A percentile compares a stretch with the other conserved stretches of the same genome.
Conservation (phyloP, 2,888 invertebrate genomes). For the Lamellibrachia satsuma region DNA sequence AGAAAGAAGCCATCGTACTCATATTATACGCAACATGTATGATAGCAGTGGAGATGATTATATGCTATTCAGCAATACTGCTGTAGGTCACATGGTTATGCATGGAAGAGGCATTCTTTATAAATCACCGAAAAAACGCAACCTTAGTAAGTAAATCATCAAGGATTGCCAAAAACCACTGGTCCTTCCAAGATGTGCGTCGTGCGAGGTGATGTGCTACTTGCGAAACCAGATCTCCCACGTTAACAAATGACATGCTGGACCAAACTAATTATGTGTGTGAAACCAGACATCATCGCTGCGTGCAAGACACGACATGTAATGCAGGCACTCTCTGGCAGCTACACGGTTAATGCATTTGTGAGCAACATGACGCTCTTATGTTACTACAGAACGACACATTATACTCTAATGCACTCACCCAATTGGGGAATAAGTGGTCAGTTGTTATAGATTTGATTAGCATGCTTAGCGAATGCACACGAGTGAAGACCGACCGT, state of each 20-base stretch:
- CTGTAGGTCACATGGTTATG: no score
- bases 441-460: neutral
- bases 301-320: neutral
- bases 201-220: no score
- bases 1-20: no score
- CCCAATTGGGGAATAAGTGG: neutral
- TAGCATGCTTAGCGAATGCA: neutral
- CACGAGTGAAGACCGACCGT: neutral
- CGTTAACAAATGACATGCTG: neutral
- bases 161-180: no score
- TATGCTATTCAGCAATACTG: no score
- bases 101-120: no score
- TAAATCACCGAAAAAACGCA: no score
- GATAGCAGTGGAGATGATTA: no score
- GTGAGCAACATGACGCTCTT: neutral
- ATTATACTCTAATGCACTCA: neutral
- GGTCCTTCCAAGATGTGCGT: no score
- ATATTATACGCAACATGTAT: no score
- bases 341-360: neutral
- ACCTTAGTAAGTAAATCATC: no score
- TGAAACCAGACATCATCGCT: neutral
- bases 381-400: neutral
- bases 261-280: neutral
- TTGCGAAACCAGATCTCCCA: neutral
- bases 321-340: neutral